phyloP scores from a whole-genome alignment of 2,888 invertebrate genomes.

The Phlogophora meticulosa region DNA sequence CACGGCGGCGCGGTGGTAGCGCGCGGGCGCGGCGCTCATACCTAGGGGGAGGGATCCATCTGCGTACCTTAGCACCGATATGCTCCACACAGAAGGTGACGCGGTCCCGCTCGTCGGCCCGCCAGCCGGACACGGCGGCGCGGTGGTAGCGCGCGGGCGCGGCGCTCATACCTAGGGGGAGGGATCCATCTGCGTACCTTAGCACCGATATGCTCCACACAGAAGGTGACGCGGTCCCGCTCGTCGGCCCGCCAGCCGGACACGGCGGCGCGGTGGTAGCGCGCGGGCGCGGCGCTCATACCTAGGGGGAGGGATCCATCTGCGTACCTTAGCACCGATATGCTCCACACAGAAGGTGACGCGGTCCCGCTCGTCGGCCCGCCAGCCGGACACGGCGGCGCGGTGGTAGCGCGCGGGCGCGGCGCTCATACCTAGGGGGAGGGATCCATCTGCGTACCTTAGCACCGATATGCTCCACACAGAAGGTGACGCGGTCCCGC shows the following conservation, averaged over 20 bases:
- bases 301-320: no score
- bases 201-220: conserved; percentile 96
- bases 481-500: conserved; percentile 94
- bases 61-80: conserved; percentile 95
- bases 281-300: no score
- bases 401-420: conserved; percentile 94
- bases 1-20: no score
- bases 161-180: no score
- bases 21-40: no score
- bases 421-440: no score
- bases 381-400: conserved; percentile 97
- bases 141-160: no score
- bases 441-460: conserved; percentile 91
- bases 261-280: no score
- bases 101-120: conserved; percentile 88
- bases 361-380: conserved; percentile 95
- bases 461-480: conserved; percentile 96
- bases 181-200: conserved; percentile 91
- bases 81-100: conserved; percentile 95
- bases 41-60: no score
- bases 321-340: conserved; percentile 89
- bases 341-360: conserved; percentile 96
- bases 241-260: no score
- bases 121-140: no score
- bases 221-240: conserved; percentile 93